phyloP scores from a whole-genome alignment of 1,140 invertebrate species.

The Lepidurus couesii region DNA sequence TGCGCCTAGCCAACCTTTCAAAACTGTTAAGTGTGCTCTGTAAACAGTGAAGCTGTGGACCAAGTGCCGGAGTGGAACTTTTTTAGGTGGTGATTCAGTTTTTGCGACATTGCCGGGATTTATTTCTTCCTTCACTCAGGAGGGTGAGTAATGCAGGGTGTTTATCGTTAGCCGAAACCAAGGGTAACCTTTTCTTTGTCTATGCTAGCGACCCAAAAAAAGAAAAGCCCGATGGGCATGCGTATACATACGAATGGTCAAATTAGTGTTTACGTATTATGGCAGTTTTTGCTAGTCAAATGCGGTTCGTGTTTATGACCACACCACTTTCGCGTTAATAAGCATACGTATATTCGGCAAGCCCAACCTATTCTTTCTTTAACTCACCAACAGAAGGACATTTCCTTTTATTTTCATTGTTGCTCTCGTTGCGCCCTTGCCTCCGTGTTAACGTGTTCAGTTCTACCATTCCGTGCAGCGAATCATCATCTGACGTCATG shows the following conservation, averaged over 20 bases:
- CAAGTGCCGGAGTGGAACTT: not conserved
- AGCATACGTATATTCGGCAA: too few relatives aligned
- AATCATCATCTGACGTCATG: not conserved
- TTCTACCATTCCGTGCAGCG: not conserved
- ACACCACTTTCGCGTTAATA: too few relatives aligned
- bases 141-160: slow-evolving; percentile 20
- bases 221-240: not conserved
- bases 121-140: not conserved
- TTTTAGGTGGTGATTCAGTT: not conserved
- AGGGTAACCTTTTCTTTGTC: slow-evolving; percentile 19
- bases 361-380: too few relatives aligned
- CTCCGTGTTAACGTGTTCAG: not conserved
- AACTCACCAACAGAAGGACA: too few relatives aligned
- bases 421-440: not conserved
- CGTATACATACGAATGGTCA: not conserved
- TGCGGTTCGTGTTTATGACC: not conserved
- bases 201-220: not conserved
- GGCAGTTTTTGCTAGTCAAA: not conserved
- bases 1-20: not conserved
- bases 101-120: not conserved
- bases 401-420: not conserved
- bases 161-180: slow-evolving; percentile 11
- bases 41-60: not conserved
- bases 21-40: not conserved
- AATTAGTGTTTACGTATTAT: not conserved